Percentiles rank a stretch among this genome's conserved stretches.
These are phyloP conservation scores for Oscheius sp. DNA, from an alignment of 1,140 invertebrate genomes.

Conservation along the genomic window DNA sequence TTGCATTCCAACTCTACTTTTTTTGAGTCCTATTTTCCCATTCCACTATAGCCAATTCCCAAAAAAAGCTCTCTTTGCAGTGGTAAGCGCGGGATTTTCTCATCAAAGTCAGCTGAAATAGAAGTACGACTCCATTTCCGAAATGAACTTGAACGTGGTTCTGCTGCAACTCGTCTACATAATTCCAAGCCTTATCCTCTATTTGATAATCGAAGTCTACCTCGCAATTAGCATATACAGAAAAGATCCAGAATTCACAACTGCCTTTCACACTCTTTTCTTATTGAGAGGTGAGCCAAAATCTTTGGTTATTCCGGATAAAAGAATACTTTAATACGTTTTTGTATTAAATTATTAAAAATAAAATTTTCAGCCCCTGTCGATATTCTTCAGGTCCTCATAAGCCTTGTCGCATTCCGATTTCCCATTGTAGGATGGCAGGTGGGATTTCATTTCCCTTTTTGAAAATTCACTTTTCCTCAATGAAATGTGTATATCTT, in stretches of 20 bases:
- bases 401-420: background rate
- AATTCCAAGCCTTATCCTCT: background rate
- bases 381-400: background rate
- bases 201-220: background rate
- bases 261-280: slow-evolving; percentile 2
- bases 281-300: background rate
- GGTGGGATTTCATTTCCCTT: background rate
- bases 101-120: too few relatives aligned
- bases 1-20: too few relatives aligned
- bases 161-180: background rate
- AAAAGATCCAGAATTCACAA: background rate
- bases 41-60: too few relatives aligned
- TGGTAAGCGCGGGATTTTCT: too few relatives aligned
- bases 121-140: too few relatives aligned
- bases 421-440: background rate
- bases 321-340: too few relatives aligned
- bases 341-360: background rate
- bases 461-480: background rate
- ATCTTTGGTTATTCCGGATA: too few relatives aligned
- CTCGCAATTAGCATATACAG: background rate
- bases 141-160: background rate
- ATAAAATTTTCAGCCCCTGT: background rate
- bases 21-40: too few relatives aligned
- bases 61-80: too few relatives aligned
- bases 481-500: too few relatives aligned